A percentile compares a stretch with the other conserved stretches of the same genome.
Evolutionary conservation across 1,140 invertebrate genomes (phyloP).

Genomic region (Eriosoma lanigerum): DNA sequence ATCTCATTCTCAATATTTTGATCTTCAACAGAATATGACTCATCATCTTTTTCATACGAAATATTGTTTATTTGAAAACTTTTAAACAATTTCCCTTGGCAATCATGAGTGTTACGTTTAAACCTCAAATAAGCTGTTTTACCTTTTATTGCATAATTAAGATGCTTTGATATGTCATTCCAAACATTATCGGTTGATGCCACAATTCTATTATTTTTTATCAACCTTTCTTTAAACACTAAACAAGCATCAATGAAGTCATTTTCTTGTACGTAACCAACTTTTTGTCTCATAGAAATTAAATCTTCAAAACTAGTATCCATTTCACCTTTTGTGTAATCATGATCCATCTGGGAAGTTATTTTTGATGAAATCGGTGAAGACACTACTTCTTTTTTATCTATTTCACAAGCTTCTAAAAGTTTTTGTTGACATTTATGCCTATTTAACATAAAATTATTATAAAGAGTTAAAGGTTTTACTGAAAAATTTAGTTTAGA

Average conservation of each 20-base stretch:
- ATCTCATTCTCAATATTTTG: slow-evolving; percentile 31
- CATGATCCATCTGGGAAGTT: slow-evolving; percentile 37
- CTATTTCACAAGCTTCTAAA: neutral
- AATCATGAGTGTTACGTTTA: slow-evolving; percentile 42
- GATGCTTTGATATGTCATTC: slow-evolving; percentile 41
- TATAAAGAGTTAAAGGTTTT: slow-evolving; percentile 26
- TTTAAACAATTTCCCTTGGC: slow-evolving; percentile 13
- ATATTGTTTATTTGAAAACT: neutral
- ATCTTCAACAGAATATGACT: neutral
- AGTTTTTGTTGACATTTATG: slow-evolving; percentile 38
- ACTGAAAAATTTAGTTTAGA: slow-evolving; percentile 23
- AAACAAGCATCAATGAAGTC: slow-evolving; percentile 27
- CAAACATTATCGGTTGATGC: slow-evolving; percentile 22
- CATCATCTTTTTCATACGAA: neutral
- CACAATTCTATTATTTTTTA: slow-evolving; percentile 24
- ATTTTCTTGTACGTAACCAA: slow-evolving; percentile 44
- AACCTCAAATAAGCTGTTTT: slow-evolving; percentile 41
- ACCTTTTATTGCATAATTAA: slow-evolving; percentile 40
- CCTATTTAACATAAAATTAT: slow-evolving; percentile 29
- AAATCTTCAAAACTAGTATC: slow-evolving; percentile 32
- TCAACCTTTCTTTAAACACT: slow-evolving; percentile 9
- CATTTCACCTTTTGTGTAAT: slow-evolving; percentile 18
- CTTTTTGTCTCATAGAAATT: slow-evolving; percentile 35
- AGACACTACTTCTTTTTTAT: neutral
- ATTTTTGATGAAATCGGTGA: slow-evolving; percentile 18